phyloP scores from a whole-genome alignment of 1,140 invertebrate genomes.

The Zaprionus africanus region DNA sequence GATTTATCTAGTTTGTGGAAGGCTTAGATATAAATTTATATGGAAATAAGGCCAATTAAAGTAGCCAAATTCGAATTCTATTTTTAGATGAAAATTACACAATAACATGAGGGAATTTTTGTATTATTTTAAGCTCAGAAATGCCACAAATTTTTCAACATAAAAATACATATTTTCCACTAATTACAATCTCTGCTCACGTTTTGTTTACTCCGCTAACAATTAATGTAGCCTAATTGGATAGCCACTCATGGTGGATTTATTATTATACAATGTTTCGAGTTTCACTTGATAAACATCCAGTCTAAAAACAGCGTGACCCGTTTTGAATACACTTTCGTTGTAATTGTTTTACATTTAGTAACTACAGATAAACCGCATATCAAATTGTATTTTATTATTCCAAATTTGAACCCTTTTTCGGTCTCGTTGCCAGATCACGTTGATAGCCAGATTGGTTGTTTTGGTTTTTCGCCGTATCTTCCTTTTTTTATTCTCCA shows the following conservation, averaged over 20 bases:
- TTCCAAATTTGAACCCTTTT: neutral
- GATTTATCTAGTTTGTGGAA: neutral
- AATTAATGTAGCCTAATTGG: too few species aligned
- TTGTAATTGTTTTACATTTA: neutral
- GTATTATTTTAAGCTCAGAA: neutral
- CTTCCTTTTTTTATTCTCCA: neutral
- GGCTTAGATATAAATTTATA: neutral
- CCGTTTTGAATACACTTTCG: neutral
- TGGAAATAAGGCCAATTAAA: neutral
- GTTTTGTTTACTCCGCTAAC: too few species aligned
- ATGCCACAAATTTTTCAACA: neutral
- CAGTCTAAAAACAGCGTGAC: neutral
- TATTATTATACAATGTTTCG: too few species aligned
- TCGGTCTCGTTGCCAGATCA: neutral
- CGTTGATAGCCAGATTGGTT: constrained; percentile 13
- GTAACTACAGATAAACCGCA: constrained; percentile 1
- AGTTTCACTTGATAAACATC: neutral
- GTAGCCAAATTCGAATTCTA: too few species aligned
- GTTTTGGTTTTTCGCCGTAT: constrained; percentile 4
- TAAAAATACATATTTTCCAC: too few species aligned
- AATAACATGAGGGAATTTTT: too few species aligned
- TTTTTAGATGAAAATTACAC: too few species aligned
- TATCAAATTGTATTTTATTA: constrained; percentile 4
- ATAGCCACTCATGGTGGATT: too few species aligned
- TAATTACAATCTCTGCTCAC: too few species aligned